Evolutionary conservation across 2,888 invertebrate genomes (phyloP).

Genomic region (Drosophila testacea): DNA sequence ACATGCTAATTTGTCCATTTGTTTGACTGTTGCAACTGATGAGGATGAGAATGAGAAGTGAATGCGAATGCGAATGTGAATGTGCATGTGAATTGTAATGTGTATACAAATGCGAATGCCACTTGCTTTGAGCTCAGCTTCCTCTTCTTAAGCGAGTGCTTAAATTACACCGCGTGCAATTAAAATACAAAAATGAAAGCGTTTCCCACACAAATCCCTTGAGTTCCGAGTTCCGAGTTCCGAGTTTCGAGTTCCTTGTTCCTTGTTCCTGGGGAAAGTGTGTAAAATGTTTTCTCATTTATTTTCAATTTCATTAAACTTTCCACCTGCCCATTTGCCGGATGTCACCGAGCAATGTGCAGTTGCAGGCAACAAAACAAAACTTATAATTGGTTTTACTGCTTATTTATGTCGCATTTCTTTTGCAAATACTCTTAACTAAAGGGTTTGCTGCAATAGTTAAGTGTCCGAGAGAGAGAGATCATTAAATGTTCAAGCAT

Average conservation of each 20-base stretch:
- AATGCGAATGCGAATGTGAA: neutral
- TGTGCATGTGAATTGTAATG: slow-evolving; percentile 2
- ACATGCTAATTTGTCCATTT: slow-evolving; percentile 78
- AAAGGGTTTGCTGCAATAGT: neutral
- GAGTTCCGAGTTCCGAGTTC: neutral
- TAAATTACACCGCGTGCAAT: slow-evolving; percentile 47
- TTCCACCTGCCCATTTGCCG: slow-evolving; percentile 64
- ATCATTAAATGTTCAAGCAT: neutral
- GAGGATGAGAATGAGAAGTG: slow-evolving; percentile 36
- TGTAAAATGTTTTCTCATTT: slow-evolving; percentile 78
- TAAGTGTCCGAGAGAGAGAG: neutral
- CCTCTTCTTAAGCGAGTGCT: slow-evolving; percentile 45
- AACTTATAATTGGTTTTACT: slow-evolving; percentile 80
- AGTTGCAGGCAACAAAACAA: slow-evolving; percentile 69
- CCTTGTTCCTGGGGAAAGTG: slow-evolving; percentile 18
- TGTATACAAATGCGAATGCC: slow-evolving; percentile 25
- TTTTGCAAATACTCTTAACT: slow-evolving; percentile 63
- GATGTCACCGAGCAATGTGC: slow-evolving; percentile 73
- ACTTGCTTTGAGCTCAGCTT: slow-evolving; percentile 65
- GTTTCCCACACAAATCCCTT: slow-evolving; percentile 35
- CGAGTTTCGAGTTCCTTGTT: too few relatives aligned
- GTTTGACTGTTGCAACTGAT: slow-evolving; percentile 51
- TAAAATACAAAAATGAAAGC: slow-evolving; percentile 51
- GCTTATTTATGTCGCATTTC: slow-evolving; percentile 77
- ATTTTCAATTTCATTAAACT: slow-evolving; percentile 81